These are phyloP conservation scores for Macrosiphum euphorbiae DNA, from an alignment of 2,888 invertebrate species.

Conservation along the genomic window DNA sequence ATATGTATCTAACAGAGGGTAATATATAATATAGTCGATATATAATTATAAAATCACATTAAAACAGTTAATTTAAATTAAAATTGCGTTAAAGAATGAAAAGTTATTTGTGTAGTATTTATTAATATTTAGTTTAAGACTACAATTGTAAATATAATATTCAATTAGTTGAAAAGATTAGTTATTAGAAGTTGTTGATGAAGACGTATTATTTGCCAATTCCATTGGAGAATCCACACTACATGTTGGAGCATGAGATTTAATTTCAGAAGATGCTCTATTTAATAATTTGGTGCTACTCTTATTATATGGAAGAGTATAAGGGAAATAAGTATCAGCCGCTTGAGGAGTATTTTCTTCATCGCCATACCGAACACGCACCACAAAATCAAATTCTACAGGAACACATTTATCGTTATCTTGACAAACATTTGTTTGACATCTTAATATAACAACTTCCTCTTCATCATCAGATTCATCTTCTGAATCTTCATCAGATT, in stretches of 20 bases:
- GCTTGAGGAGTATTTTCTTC: constrained; percentile 39
- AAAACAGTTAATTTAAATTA: neutral
- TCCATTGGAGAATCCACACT: neutral
- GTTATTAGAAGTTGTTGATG: neutral
- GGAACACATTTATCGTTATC: constrained; percentile 44
- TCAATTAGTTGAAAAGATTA: neutral
- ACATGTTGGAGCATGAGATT: neutral
- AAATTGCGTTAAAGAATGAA: neutral
- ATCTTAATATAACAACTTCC: constrained; percentile 56
- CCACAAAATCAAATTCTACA: constrained; percentile 47
- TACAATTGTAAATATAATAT: neutral
- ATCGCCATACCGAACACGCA: constrained; percentile 13
- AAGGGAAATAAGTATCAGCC: constrained; percentile 43
- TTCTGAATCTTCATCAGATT: constrained; percentile 33
- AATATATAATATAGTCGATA: neutral
- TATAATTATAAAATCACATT: neutral
- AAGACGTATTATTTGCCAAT: neutral
- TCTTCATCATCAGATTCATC: constrained; percentile 42
- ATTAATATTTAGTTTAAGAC: neutral
- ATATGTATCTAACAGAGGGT: neutral
- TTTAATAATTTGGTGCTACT: neutral
- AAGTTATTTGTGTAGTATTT: neutral
- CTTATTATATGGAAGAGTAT: neutral
- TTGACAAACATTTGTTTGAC: constrained; percentile 47
- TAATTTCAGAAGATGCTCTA: neutral